Percentiles rank a stretch among this genome's conserved stretches.
Conservation (phyloP, 2,113 vertebrate genomes). For the Chionodraco myersi region DNA sequence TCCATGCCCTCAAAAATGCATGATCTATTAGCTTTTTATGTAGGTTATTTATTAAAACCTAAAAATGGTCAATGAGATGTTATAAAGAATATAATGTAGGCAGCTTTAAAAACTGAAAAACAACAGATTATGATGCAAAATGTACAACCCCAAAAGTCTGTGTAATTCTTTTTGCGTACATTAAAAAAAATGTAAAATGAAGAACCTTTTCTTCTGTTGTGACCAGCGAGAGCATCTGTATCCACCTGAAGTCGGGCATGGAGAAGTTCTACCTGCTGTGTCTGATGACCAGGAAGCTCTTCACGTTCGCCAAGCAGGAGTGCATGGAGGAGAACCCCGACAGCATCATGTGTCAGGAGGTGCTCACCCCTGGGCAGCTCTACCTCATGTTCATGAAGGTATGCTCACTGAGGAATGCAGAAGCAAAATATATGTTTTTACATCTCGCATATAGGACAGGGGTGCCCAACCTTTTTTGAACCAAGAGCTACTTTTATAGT, state of each 20-base stretch:
- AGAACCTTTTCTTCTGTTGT: conserved; percentile 13
- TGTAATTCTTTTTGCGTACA: background rate
- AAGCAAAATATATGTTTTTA: no score
- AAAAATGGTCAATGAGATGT: no score
- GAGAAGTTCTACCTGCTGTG: conserved; percentile 97
- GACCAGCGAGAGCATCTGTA: conserved; percentile 92
- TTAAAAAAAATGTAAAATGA: background rate
- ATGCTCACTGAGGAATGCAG: conserved; percentile 2
- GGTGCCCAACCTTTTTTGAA: no score
- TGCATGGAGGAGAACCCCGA: conserved; percentile 97
- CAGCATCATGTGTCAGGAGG: conserved; percentile 95
- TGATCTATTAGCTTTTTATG: no score
- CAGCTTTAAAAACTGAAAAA: no score
- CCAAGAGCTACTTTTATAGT: no score
- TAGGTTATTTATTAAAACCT: no score
- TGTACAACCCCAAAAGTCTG: no score
- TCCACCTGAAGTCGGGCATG: conserved; percentile 88
- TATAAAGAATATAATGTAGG: no score
- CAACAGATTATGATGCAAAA: no score
- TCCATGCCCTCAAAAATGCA: no score
- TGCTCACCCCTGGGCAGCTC: conserved; percentile 94
- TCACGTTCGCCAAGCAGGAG: conserved; percentile 92
- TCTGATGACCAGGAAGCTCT: conserved; percentile 94
- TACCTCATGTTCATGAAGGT: conserved; percentile 98
- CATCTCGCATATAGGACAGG: no score